These are phyloP conservation scores for Hirudinaria manillensis DNA, from an alignment of 2,888 invertebrate species.

Conservation along the genomic window DNA sequence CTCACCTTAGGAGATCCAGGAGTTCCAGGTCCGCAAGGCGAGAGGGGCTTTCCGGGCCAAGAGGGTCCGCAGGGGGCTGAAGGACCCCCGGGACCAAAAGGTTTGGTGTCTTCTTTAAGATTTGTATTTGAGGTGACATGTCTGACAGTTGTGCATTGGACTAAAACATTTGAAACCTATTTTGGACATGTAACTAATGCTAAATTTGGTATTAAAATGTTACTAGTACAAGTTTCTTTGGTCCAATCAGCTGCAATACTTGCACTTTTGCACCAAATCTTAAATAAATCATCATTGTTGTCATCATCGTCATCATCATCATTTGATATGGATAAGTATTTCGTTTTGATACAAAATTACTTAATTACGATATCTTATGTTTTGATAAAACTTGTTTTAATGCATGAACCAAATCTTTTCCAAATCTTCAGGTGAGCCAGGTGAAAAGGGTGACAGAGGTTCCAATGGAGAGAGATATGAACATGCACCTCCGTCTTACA, in stretches of 20 bases:
- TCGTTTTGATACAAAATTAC: no score
- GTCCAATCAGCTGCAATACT: no score
- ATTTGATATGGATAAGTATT: background rate
- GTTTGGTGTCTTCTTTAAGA: background rate
- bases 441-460: conserved; percentile 18
- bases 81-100: conserved; percentile 26
- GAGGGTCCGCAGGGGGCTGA: conserved; percentile 14
- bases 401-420: background rate
- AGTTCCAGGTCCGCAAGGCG: conserved; percentile 29
- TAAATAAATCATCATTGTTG: no score
- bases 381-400: background rate
- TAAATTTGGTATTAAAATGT: no score
- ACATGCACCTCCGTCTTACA: background rate
- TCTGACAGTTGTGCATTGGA: no score
- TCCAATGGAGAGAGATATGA: conserved; percentile 21
- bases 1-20: conserved; percentile 29
- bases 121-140: conserved; percentile 4
- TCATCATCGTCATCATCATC: no score
- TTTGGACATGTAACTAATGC: no score
- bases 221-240: no score
- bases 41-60: conserved; percentile 28
- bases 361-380: background rate
- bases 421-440: background rate
- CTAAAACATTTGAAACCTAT: no score
- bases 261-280: no score